Evolutionary conservation across 1,140 invertebrate species (phyloP), one percentile per base, ranked within the genome.

Genomic region (Caenorhabditis tropicalis): DNA sequence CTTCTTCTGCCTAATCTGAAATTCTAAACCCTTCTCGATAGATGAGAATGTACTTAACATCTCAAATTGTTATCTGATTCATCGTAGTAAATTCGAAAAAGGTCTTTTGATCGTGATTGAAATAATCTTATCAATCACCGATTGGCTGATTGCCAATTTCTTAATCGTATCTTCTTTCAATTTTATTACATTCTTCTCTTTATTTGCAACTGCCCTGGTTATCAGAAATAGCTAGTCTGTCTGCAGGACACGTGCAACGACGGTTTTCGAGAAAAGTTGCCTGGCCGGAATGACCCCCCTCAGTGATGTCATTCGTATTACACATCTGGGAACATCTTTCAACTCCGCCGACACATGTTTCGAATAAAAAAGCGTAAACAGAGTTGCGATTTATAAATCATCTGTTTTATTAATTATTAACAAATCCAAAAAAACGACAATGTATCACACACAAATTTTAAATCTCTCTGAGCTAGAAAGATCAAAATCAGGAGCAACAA

Each of bases 331-430:
- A 27, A 9, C 7, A 5, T 36, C 58, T 65, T 65, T 65, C 36
- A 31, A 36, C 15, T 16, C 29, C 19, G 58, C 58, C 58, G 58
- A 36, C 29, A 33, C 6, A 58, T 36, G 31, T n/a, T 15, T 27
- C 29, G 10, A 31, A 29, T 19, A 31, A 58, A 58, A 43, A 43
- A 12, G 5, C 39, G 53, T 15, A 65, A 65, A 36, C 53, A 58
- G 2, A 9, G 27, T 51, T n/a, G 43, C 49, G 16, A 53, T 16
- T 27, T 9, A 33, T 33, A 39, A 43, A 24, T 24, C 43, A 74
- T 74, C 65, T n/a, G 65, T 74, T 74, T 74, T 74, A 74, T 74
- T 74, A 74, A 74, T 74, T 74, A 74, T 74, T 74, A 74, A 74
- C 65, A 74, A 39, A 74, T 43, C 29, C 65, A 74, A 74, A 74